phyloP scores from a whole-genome alignment of 2,888 invertebrate species.

The Chloroclysta siterata region DNA sequence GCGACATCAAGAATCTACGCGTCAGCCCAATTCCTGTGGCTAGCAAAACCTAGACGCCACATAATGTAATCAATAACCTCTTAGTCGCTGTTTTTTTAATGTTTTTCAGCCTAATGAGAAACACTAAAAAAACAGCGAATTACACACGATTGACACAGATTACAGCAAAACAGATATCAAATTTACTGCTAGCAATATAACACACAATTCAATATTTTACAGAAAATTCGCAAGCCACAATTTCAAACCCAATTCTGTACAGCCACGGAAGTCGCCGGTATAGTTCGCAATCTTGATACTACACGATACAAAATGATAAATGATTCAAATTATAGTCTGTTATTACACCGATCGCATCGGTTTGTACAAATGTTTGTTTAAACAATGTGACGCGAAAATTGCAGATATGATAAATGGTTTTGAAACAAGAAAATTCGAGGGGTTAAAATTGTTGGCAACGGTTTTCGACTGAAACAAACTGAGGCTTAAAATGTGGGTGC shows the following conservation, averaged over 20 bases:
- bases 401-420: constrained; percentile 29
- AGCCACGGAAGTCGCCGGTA: constrained; percentile 33
- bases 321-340: constrained; percentile 48
- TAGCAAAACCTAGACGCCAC: too few relatives aligned
- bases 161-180: too few relatives aligned
- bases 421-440: neutral
- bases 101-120: too few relatives aligned
- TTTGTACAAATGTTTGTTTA: constrained; percentile 42
- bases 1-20: too few relatives aligned
- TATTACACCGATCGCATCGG: constrained; percentile 41
- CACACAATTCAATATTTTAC: neutral
- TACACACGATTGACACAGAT: too few relatives aligned
- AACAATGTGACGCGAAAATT: constrained; percentile 41
- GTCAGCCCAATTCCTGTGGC: too few relatives aligned
- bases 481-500: too few relatives aligned
- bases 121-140: too few relatives aligned
- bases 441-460: neutral
- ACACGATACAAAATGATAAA: constrained; percentile 56
- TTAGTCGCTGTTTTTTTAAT: too few relatives aligned
- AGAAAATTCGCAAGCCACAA: constrained; percentile 7
- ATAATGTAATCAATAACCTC: too few relatives aligned
- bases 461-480: neutral
- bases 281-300: constrained; percentile 39
- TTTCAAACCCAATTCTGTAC: constrained; percentile 14
- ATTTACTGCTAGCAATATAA: too few relatives aligned